A percentile compares a stretch with the other conserved stretches of the same genome.
phyloP scores from a whole-genome alignment of 2,797 vertebrate species.

The Rachycentron canadum region DNA sequence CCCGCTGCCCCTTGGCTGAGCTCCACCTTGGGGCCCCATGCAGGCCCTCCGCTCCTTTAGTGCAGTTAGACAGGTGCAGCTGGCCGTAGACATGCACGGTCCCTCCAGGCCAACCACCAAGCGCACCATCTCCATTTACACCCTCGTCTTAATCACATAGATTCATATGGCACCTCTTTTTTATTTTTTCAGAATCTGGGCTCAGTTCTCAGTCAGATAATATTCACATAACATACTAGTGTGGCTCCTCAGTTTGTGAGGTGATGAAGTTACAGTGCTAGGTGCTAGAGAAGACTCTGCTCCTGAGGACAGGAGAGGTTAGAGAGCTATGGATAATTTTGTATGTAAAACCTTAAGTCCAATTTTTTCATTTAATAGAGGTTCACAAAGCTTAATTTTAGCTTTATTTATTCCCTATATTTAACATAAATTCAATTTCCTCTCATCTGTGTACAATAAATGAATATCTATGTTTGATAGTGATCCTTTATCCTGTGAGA shows the following conservation, averaged over 20 bases:
- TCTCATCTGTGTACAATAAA: background rate
- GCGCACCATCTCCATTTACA: slow-evolving; percentile 78
- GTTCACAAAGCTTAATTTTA: background rate
- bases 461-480: background rate
- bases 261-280: slow-evolving; percentile 68
- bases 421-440: background rate
- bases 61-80: slow-evolving; percentile 79
- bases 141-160: slow-evolving; percentile 64
- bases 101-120: slow-evolving; percentile 51
- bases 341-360: slow-evolving; percentile 36
- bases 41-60: slow-evolving; percentile 55
- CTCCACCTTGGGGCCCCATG: slow-evolving; percentile 71
- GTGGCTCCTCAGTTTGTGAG: slow-evolving; percentile 62
- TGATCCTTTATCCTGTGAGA: slow-evolving; percentile 10
- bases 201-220: slow-evolving; percentile 63
- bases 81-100: slow-evolving; percentile 59
- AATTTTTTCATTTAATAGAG: background rate
- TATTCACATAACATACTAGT: slow-evolving; percentile 53
- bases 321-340: slow-evolving; percentile 10
- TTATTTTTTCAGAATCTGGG: slow-evolving; percentile 33
- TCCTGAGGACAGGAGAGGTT: too few species aligned
- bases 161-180: slow-evolving; percentile 63
- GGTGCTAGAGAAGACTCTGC: slow-evolving; percentile 29
- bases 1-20: slow-evolving; percentile 69
- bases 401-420: background rate